These are phyloP conservation scores for Noctua pronuba DNA, from an alignment of 2,888 invertebrate genomes.

Conservation along the genomic window DNA sequence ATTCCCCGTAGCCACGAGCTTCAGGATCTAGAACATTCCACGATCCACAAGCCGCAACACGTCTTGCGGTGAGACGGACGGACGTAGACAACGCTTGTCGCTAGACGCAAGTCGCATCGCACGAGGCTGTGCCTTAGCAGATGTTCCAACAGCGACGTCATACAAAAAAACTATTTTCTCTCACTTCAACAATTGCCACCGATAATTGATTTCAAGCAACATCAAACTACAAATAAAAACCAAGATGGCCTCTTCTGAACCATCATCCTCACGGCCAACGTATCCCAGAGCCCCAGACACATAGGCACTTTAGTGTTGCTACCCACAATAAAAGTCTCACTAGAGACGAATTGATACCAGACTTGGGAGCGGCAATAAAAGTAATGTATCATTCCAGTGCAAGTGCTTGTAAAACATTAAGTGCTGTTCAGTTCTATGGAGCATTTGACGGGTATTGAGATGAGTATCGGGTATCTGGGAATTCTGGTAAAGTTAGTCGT, in stretches of 20 bases:
- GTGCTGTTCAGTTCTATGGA: conserved; percentile 37
- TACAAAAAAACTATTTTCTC: background rate
- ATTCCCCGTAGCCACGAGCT: background rate
- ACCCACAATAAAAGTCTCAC: conserved; percentile 52
- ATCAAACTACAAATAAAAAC: background rate
- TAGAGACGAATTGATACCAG: conserved; percentile 52
- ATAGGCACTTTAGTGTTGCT: conserved; percentile 16
- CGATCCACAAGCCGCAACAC: too few species aligned
- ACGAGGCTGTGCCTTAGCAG: background rate
- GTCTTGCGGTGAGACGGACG: background rate
- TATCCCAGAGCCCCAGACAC: background rate
- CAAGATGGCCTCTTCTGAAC: background rate
- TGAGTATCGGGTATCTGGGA: background rate
- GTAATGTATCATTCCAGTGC: conserved; percentile 47
- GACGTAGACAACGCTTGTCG: background rate
- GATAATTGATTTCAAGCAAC: background rate
- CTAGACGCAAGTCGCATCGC: background rate
- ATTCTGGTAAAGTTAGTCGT: background rate
- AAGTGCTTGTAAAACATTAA: conserved; percentile 53
- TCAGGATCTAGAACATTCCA: too few species aligned
- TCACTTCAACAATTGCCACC: background rate
- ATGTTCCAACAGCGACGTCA: background rate
- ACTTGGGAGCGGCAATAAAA: conserved; percentile 46
- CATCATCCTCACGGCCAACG: background rate
- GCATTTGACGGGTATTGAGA: conserved; percentile 24